Evolutionary conservation across 2,888 invertebrate species (phyloP), one percentile per base, ranked within the genome.

Genomic region (Cheiracanthium punctorium): DNA sequence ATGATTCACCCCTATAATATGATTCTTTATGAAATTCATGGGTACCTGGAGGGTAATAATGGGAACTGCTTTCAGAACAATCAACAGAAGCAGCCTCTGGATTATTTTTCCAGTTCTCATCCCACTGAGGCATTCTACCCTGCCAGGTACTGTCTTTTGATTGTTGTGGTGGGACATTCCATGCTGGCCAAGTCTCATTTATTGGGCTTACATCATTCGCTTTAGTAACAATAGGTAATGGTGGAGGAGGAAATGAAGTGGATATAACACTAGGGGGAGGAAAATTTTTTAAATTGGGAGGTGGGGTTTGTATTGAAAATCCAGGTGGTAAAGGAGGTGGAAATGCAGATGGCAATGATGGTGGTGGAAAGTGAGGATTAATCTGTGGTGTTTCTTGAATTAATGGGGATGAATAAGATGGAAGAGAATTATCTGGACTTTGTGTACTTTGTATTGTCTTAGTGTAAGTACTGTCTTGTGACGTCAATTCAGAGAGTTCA

Each of bases 291-390:
- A 76, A 58, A 30, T 43, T 67, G 0, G 76, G 81, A n/a, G 87
- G 87, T 5, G 80, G 81, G 1, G 72, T 76, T 17, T 74, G 81
- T 41, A 77, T 33, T 67, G 76, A 58, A 58, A 77, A 81, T 32
- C 80, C 73, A 65, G 52, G 81, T 17, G 87, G 80, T 1, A 81
- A 67, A 24, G 32, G 72, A 33, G 80, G 37, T 58, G 58, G 76
- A 77, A 77, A 77, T 58, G 87, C 10, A 24, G 71, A 67, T 77
- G 41, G 24, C n/a, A 64, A 17, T 65, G 75, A n/a, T 37, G 79
- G 80, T 12, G 80, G 65, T 29, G 41, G 20, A 52, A 77, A 72
- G 30, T 32, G 12, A 28, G 76, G 24, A 24, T n/a, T 30, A 30
- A 64, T 41, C 28, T 33, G 69, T n/a, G 33, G 30, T 20, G 67